phyloP scores from a whole-genome alignment of 2,113 vertebrate species.

The Hippocampus comes region DNA sequence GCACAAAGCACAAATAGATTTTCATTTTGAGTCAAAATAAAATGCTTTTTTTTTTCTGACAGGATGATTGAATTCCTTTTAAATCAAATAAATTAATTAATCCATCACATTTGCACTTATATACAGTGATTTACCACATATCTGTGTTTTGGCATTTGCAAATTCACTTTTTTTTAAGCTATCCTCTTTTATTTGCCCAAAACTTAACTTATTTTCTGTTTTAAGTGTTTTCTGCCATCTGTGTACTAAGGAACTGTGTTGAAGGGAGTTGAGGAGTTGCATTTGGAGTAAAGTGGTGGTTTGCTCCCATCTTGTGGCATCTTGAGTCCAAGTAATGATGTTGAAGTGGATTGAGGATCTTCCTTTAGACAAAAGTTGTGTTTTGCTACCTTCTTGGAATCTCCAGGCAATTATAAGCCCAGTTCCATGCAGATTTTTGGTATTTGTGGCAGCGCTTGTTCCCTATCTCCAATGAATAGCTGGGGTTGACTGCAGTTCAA shows the following conservation, averaged over 20 bases:
- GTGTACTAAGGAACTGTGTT: too few relatives aligned
- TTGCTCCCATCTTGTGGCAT: background rate
- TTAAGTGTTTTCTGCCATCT: background rate
- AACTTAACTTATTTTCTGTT: background rate
- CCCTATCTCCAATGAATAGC: background rate
- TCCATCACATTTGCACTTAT: background rate
- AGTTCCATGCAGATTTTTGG: background rate
- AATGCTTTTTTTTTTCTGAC: conserved; percentile 76
- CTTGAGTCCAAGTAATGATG: background rate
- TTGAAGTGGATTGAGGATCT: too few relatives aligned
- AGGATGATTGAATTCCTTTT: conserved; percentile 37
- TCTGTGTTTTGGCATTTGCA: background rate
- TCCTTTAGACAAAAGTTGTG: too few relatives aligned
- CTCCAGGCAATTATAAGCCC: background rate
- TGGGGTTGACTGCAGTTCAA: background rate
- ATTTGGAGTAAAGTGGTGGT: too few relatives aligned
- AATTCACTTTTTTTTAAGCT: background rate
- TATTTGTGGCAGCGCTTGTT: background rate
- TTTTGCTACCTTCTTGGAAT: background rate
- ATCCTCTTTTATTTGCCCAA: background rate
- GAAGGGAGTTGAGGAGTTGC: too few relatives aligned
- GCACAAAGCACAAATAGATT: conserved; percentile 76
- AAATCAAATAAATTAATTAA: background rate
- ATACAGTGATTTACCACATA: background rate
- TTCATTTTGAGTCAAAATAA: conserved; percentile 72